Evolutionary conservation across 2,113 vertebrate genomes (phyloP), one percentile per base, ranked within the genome.

Genomic region (Turdus rufiventris): DNA sequence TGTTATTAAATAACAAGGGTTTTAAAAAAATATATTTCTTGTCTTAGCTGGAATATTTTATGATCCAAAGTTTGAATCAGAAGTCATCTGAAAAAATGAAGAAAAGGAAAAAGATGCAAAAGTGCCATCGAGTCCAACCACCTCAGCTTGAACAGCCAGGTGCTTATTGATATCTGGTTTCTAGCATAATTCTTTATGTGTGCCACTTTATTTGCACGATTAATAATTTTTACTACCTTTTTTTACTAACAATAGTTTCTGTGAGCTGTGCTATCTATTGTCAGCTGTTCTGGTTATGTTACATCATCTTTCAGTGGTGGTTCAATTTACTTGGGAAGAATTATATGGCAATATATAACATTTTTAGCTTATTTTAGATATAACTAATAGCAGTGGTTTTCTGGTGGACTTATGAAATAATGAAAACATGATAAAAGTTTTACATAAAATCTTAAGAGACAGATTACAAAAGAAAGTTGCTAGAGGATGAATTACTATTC

Each of bases 61-160:
- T 99, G 98, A 99, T 99, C 88, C 99, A 99, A 98, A 98, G 98
- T 97, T 98, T 99, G 96, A 99, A 99, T 97, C 98, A 99, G 97
- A 99, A 99, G 98, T 98, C 99, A 72, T 98, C 98, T 94, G 98
- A 99, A 90, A 98, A 98, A 85, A 98, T 98, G 88, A 99, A 99
- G 97, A 99, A 98, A 88, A 97, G 75, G 96, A 98, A 98, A 93
- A 98, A 98, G 96, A 97, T 43, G 24, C 98, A 97, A 95, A 98
- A 98, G 65, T 94, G 97, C 80, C 98, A 98, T 31, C 98, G 98
- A 56, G 97, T 99, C 73, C 98, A 98, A 19, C 99, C 99, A 5
- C 99, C 99, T 77, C 98, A 98, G 88, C 98, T 99, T 66, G 98
- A 98, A 76, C 99, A 99, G 81, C 99, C 99, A 98, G 99, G 99